Conservation (phyloP, 2,113 vertebrate genomes). For the Sitta europaea region DNA sequence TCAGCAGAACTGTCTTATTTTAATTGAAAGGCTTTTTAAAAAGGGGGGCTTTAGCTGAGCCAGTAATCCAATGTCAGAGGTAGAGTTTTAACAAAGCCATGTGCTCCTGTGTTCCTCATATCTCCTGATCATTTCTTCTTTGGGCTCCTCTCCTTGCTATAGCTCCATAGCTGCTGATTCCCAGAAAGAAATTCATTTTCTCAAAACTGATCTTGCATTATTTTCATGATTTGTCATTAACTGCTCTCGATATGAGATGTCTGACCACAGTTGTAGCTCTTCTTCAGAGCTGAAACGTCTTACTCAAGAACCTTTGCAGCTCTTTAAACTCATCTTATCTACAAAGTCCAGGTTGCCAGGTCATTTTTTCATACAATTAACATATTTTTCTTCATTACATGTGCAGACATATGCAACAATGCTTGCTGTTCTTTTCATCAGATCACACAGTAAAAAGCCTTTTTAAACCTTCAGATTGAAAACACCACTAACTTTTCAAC, state of each 20-base stretch:
- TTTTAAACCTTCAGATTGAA: not conserved
- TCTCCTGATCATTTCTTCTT: not conserved
- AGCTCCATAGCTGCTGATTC: not conserved
- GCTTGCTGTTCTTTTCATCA: not conserved
- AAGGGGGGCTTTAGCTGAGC: not conserved
- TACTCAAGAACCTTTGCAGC: not conserved
- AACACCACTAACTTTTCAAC: not conserved
- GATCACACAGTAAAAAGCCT: not conserved
- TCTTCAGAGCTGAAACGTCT: not conserved
- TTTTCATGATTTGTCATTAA: not conserved
- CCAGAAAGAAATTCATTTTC: not conserved
- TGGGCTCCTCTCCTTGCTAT: not conserved
- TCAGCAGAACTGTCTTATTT: not conserved
- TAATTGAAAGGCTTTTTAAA: not conserved
- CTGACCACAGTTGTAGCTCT: rapidly evolving
- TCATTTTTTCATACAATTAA: not conserved
- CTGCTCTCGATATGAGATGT: not conserved
- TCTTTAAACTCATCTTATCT: not conserved
- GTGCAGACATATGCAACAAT: not conserved
- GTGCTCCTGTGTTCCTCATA: not conserved
- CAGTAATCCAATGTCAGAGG: not conserved
- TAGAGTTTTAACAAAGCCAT: not conserved
- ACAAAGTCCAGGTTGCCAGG: not conserved
- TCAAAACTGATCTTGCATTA: not conserved
- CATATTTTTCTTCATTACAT: not conserved